These are phyloP conservation scores for Sphaerophoria taeniata DNA, from an alignment of 2,888 invertebrate genomes.

Conservation along the genomic window DNA sequence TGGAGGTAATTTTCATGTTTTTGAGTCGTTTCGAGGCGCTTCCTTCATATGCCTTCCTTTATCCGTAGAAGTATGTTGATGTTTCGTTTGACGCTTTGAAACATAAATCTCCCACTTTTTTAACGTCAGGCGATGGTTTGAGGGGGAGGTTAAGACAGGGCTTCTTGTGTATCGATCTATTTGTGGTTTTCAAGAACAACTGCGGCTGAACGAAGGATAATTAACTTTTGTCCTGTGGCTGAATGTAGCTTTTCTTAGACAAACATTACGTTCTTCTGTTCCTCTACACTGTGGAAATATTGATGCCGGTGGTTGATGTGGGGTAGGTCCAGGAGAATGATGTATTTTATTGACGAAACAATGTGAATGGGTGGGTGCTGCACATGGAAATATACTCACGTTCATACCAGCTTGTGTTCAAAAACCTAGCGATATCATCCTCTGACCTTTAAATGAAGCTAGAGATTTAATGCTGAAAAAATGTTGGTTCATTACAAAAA, in stretches of 20 bases:
- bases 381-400: no score
- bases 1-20: conserved; percentile 46
- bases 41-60: not conserved
- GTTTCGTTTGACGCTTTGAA: conserved; percentile 39
- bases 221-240: conserved; percentile 68
- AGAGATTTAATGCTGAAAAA: no score
- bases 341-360: no score
- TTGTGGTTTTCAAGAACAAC: conserved; percentile 56
- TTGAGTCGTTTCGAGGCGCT: not conserved
- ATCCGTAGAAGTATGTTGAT: not conserved
- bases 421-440: no score
- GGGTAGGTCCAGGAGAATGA: no score
- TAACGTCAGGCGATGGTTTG: not conserved
- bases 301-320: no score
- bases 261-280: conserved; percentile 23
- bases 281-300: not conserved
- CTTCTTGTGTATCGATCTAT: conserved; percentile 64
- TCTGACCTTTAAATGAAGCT: no score
- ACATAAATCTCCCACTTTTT: not conserved
- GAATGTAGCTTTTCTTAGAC: conserved; percentile 54
- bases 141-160: not conserved
- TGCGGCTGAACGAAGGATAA: conserved; percentile 67
- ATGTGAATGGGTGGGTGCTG: no score
- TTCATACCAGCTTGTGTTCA: no score
- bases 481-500: no score